Evolutionary conservation across 2,113 vertebrate species (phyloP), one percentile per base, ranked within the genome.

Genomic region (Oncorhynchus tshawytscha): DNA sequence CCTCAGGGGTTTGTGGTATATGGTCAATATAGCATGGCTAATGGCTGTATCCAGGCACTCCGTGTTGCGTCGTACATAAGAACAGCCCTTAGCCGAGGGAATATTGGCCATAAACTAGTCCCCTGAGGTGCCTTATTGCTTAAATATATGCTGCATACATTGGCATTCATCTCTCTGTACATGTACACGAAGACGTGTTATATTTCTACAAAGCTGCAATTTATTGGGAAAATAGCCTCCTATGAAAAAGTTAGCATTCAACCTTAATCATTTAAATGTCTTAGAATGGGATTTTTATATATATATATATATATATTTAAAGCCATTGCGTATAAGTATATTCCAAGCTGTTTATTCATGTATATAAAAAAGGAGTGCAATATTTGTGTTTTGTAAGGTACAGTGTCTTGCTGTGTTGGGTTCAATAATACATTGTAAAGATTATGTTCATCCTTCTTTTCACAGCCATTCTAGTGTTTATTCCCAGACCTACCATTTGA

Each of bases 311-410:
- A 0, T 73, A 81, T 85, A 86, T 90, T 84, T 86, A 87, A 90
- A 91, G 89, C 86, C 83, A 86, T 85, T 85, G 82, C 79, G 85
- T 81, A 86, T 82, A 85, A 82, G 60, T 86, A 84, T 92, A 89
- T 88, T 91, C 93, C 78, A 92, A 89, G 89, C 91, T 94, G 92
- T 94, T 92, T 93, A 95, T 93, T 91, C 91, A 86, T 97, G 95
- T 97, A 95, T 90, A 95, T 95, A 93, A 87, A 84, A 76, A 94
- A 91, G 89, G 94, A 94, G 94, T 99, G 96, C 96, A 98, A 96
- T 99, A 97, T 95, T 90, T 88, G 59, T 84, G 76, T 66, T 72
- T 76, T 76, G 88, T 93, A 93, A 95, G 95, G 90, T 45, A 9
- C 8, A 45, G 39, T 92, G 94, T 96, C 93, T 92, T 96, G 93